Evolutionary conservation across 2,888 invertebrate species (phyloP), one percentile per base, ranked within the genome.

Genomic region (Xanthia togata): DNA sequence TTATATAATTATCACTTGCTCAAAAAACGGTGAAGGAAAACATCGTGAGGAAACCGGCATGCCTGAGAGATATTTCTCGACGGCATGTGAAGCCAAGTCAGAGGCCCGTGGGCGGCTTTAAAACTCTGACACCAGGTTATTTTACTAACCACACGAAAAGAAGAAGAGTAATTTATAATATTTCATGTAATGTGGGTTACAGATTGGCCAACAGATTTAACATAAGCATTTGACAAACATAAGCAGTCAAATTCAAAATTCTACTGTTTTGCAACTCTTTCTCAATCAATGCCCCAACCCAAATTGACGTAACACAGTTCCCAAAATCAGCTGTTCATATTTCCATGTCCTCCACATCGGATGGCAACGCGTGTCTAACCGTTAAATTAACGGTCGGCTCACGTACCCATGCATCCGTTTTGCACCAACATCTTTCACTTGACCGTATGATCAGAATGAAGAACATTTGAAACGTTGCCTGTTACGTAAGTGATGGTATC

Each of bases 371-470:
- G 79, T 83, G 72, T 50, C 70, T 62, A 72, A 60, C 68, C 57
- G 59, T 38, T 62, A 57, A 72, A 78, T 90, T 91, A 80, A 67
- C 64, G 81, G 78, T 80, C 88, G 88, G 65, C 67, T 86, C 92
- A 93, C 93, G 94, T 85, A 80, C 64, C 4, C 82, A 71, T 76
- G 94, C 93, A 96, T 96, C 96, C 96, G 96, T 95, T 94, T 94
- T 93, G 92, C 91, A 88, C 89, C 91, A 88, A 93, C 95, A 96
- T 96, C 96, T 96, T 96, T 96, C 96, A 96, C 96, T 95, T 91
- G 79, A 73, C 74, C 73, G 47, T 88, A 91, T 91, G 95, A 91
- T 88, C 85, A 71, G 96, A 94, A 96, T 96, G 83, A 89, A 89
- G 91, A 94, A 92, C 91, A 88, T 84, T 94, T 91, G 94, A 94